Evolutionary conservation across 2,113 vertebrate genomes (phyloP).

Genomic region (Nycticryphes semicollaris): DNA sequence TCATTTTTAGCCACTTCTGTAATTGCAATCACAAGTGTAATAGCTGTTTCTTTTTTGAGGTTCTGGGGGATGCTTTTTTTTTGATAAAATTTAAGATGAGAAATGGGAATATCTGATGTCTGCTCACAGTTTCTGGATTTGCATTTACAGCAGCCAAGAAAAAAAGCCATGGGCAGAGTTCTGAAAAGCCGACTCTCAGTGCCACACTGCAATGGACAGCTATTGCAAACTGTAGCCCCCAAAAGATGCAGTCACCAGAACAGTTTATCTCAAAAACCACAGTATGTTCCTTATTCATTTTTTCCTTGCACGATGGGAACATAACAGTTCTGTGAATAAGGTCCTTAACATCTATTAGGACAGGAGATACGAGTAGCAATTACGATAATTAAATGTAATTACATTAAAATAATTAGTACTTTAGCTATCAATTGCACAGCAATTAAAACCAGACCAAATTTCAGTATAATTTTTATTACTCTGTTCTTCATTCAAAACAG

Average conservation of each 20-base stretch:
- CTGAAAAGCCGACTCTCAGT: neutral
- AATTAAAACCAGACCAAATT: slow-evolving; percentile 70
- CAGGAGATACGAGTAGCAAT: slow-evolving; percentile 67
- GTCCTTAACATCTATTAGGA: slow-evolving; percentile 58
- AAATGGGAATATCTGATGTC: neutral
- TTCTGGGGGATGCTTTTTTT: neutral
- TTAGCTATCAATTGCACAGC: slow-evolving; percentile 62
- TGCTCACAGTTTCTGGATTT: neutral
- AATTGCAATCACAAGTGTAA: neutral
- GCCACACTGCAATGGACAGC: neutral
- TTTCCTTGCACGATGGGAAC: neutral
- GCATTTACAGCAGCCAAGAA: neutral
- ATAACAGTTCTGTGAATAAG: slow-evolving; percentile 50
- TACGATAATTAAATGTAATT: slow-evolving; percentile 78
- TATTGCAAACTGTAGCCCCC: neutral
- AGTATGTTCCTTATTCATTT: neutral
- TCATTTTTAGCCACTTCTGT: neutral
- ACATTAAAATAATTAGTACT: slow-evolving; percentile 76
- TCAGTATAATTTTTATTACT: slow-evolving; percentile 68
- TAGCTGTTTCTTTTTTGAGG: neutral
- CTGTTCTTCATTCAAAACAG: slow-evolving; percentile 49
- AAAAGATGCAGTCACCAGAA: neutral
- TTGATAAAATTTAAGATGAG: neutral
- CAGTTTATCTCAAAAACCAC: slow-evolving; percentile 5
- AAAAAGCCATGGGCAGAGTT: neutral